Conservation (phyloP, 2,797 vertebrate species). For the Myotis daubentonii region DNA sequence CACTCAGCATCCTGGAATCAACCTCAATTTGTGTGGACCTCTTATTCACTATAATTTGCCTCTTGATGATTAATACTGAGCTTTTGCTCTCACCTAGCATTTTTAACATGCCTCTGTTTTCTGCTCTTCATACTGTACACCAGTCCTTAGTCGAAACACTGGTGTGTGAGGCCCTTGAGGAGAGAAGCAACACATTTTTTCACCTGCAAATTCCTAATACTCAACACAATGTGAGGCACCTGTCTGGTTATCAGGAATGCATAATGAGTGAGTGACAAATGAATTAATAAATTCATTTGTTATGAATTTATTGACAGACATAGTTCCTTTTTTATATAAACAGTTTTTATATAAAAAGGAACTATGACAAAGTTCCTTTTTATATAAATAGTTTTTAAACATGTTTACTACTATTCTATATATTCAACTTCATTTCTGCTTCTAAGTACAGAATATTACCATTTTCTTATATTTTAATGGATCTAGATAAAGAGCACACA, state of each 20-base stretch:
- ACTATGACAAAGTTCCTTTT: background rate
- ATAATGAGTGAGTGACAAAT: background rate
- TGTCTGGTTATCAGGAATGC: background rate
- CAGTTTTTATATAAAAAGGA: background rate
- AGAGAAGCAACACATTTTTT: background rate
- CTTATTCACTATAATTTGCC: background rate
- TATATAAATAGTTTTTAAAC: background rate
- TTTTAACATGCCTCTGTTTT: background rate
- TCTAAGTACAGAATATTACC: background rate
- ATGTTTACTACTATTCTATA: background rate
- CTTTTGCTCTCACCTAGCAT: background rate
- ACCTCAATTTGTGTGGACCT: background rate
- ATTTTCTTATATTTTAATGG: background rate
- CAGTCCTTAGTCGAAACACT: background rate
- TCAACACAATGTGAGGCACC: background rate
- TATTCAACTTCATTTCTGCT: background rate
- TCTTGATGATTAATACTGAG: background rate
- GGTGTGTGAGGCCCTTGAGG: background rate
- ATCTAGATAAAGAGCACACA: background rate
- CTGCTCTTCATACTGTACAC: background rate
- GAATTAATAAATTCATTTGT: background rate
- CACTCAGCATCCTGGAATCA: background rate
- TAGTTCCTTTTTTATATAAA: background rate
- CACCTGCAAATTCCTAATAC: background rate
- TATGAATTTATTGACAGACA: background rate